Evolutionary conservation across 2,797 vertebrate species (phyloP), one percentile per base, ranked within the genome.

Genomic region (Aselliscus stoliczkanus): DNA sequence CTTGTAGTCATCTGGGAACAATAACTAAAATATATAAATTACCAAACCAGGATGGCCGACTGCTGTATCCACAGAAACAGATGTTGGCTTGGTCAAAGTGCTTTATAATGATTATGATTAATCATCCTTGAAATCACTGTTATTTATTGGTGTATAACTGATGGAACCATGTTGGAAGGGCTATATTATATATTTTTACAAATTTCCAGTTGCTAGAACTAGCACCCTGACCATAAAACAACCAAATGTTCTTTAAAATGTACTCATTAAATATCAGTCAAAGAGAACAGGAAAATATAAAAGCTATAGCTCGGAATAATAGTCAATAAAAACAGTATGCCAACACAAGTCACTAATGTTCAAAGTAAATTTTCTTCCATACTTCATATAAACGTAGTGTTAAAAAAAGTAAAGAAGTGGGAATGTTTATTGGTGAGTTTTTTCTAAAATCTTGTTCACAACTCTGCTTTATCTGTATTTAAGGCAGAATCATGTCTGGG

Each of bases 61-160:
- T 92, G 91, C 95, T 3, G 95, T 98, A 96, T 95, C 97, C 97
- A 98, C 97, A 97, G 97, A 97, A 98, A 98, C 97, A 97, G 97
- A 96, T 98, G 96, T 95, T 95, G 95, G 97, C 62, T 97, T 97
- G 97, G 97, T 96, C 97, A 97, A 96, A 97, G 97, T 97, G 96
- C 97, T 97, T 96, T 96, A 96, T 97, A 97, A 97, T 97, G 97
- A 98, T 98, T 96, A 97, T 98, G 97, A 98, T 98, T 97, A 98
- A 98, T 98, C 97, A 97, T 95, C 97, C 97, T 97, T 97, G 97
- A 98, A 98, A 98, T 98, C 97, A 97, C 94, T 94, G 76, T 98
- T 98, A 98, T 98, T 98, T 98, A 97, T 97, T 96, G 96, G 95
- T 62, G 47, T 96, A 95, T 96, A 96, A 95, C 95, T 92, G 96